A percentile compares a stretch with the other conserved stretches of the same genome.
Evolutionary conservation across 2,888 invertebrate species (phyloP).

Genomic region (Tubiluchus corallicola): DNA sequence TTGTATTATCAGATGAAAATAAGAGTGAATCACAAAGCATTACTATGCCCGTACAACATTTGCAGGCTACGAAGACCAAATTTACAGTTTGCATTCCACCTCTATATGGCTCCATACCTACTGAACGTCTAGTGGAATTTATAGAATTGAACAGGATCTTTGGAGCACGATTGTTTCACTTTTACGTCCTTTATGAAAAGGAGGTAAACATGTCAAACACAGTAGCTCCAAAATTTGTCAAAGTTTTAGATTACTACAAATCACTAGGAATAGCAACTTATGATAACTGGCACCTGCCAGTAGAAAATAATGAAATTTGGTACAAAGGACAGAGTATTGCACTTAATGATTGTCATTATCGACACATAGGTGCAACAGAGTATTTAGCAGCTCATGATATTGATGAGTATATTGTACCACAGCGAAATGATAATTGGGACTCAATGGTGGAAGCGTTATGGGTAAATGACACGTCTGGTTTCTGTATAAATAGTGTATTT

Average conservation of each 20-base stretch:
- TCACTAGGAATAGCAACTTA: slow-evolving; percentile 16
- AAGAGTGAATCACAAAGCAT: background rate
- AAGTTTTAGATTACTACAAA: slow-evolving; percentile 19
- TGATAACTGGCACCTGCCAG: slow-evolving; percentile 21
- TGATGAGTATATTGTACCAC: slow-evolving; percentile 27
- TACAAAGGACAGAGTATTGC: slow-evolving; percentile 25
- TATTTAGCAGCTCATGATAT: slow-evolving; percentile 24
- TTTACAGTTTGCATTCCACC: slow-evolving; percentile 25
- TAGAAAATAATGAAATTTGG: slow-evolving; percentile 19
- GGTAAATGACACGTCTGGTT: slow-evolving; percentile 14
- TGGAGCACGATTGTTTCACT: slow-evolving; percentile 20
- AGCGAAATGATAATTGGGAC: slow-evolving; percentile 14
- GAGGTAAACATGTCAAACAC: slow-evolving; percentile 12
- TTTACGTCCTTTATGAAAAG: slow-evolving; percentile 20
- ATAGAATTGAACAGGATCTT: slow-evolving; percentile 22
- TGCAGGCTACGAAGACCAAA: slow-evolving; percentile 7
- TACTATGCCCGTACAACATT: background rate
- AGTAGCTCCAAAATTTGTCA: slow-evolving; percentile 9
- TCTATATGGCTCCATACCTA: slow-evolving; percentile 21
- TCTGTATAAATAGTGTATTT: slow-evolving; percentile 20
- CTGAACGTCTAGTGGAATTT: slow-evolving; percentile 23
- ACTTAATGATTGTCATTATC: slow-evolving; percentile 27
- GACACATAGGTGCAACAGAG: slow-evolving; percentile 20
- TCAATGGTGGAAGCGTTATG: slow-evolving; percentile 14
- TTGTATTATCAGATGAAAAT: background rate